These are phyloP conservation scores for Venusia cambrica DNA, from an alignment of 2,888 invertebrate genomes.

Conservation along the genomic window DNA sequence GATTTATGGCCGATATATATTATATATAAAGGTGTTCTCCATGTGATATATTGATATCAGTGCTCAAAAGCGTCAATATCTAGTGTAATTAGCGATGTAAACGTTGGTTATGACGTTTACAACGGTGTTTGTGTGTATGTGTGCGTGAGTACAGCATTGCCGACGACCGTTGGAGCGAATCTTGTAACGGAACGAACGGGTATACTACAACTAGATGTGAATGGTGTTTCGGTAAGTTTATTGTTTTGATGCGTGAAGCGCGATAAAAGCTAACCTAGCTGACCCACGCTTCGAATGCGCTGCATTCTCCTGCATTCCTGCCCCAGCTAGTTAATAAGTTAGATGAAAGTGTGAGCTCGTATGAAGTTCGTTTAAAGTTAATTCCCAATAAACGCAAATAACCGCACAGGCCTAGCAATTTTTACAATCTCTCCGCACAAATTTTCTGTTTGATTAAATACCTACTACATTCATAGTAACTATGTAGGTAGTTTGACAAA, in stretches of 20 bases:
- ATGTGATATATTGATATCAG: conserved; percentile 61
- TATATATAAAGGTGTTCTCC: conserved; percentile 51
- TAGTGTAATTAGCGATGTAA: conserved; percentile 70
- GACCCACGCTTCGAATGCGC: conserved; percentile 52
- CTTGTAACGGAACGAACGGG: conserved; percentile 74
- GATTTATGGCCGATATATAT: conserved; percentile 53
- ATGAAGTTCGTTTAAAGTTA: conserved; percentile 42
- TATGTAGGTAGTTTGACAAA: too few species aligned
- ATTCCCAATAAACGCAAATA: conserved; percentile 58
- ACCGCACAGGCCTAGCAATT: conserved; percentile 40
- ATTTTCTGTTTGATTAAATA: conserved; percentile 42
- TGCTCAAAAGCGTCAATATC: conserved; percentile 55
- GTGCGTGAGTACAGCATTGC: conserved; percentile 71
- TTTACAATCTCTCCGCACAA: conserved; percentile 48
- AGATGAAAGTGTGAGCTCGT: conserved; percentile 61
- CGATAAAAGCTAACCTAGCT: conserved; percentile 56
- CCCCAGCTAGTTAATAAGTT: conserved; percentile 24
- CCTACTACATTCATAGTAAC: too few species aligned
- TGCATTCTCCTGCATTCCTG: conserved; percentile 35
- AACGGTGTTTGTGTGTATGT: conserved; percentile 63
- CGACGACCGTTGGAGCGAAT: conserved; percentile 74
- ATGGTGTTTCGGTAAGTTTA: conserved; percentile 66
- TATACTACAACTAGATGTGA: conserved; percentile 49
- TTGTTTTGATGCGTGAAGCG: conserved; percentile 54
- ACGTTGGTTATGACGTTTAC: conserved; percentile 78